Percentiles rank a stretch among this genome's conserved stretches.
Evolutionary conservation across 2,113 vertebrate species (phyloP).

Genomic region (Columba livia): DNA sequence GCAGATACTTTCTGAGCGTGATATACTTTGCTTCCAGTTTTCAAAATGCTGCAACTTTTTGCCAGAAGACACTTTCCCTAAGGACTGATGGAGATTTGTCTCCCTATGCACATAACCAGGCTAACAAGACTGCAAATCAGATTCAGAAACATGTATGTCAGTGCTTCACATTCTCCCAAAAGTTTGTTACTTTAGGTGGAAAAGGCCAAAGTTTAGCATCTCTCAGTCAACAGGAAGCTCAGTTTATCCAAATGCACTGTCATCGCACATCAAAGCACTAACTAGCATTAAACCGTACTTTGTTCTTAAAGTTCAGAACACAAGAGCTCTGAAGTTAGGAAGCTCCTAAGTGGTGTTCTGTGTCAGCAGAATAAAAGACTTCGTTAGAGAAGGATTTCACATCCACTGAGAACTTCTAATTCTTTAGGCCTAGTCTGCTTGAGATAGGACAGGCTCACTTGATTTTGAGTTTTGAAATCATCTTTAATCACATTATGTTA

Average conservation of each 20-base stretch:
- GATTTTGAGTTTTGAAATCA: neutral
- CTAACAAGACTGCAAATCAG: neutral
- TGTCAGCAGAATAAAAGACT: neutral
- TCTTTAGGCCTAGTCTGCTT: neutral
- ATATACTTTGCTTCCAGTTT: neutral
- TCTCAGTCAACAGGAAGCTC: neutral
- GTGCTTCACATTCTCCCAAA: neutral
- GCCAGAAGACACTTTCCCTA: neutral
- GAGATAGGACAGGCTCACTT: neutral
- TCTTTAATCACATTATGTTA: neutral
- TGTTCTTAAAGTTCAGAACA: neutral
- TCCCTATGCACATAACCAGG: neutral
- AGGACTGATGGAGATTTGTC: neutral
- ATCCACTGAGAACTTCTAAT: neutral
- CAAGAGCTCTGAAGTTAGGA: neutral
- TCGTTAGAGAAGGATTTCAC: neutral
- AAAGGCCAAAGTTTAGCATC: neutral
- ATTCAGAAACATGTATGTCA: fast-evolving
- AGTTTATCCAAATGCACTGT: neutral
- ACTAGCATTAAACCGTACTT: neutral
- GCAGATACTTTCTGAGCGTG: neutral
- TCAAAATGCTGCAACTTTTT: neutral
- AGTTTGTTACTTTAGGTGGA: neutral
- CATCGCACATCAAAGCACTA: neutral
- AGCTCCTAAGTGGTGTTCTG: neutral